Percentiles rank a stretch among this genome's conserved stretches.
Conservation (phyloP, 1,140 invertebrate species). For the Rhynchophorus ferrugineus region DNA sequence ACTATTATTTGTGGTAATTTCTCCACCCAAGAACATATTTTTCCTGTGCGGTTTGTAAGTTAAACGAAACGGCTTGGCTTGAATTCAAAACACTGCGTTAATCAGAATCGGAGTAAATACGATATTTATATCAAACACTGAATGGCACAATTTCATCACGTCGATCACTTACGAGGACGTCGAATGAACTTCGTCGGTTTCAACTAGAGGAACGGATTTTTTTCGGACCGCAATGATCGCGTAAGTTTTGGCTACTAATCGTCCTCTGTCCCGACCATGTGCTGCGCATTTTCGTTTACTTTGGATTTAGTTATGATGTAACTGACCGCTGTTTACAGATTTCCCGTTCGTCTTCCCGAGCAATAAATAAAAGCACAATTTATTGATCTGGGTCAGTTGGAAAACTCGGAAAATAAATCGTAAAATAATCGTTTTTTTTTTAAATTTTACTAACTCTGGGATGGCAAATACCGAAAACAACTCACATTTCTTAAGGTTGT, state of each 20-base stretch:
- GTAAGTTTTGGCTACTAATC: conserved; percentile 9
- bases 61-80: too few relatives aligned
- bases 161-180: too few relatives aligned
- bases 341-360: conserved; percentile 6
- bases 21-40: conserved; percentile 37
- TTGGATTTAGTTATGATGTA: conserved; percentile 21
- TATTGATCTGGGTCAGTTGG: background rate
- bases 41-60: background rate
- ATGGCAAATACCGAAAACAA: too few relatives aligned
- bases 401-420: background rate
- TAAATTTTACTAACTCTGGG: too few relatives aligned
- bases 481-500: too few relatives aligned
- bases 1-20: conserved; percentile 28
- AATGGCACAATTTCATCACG: too few relatives aligned
- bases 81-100: too few relatives aligned
- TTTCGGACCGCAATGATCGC: conserved; percentile 6
- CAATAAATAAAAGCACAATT: conserved; percentile 9
- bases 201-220: conserved; percentile 6
- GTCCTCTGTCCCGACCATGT: conserved; percentile 6
- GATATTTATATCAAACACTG: too few relatives aligned
- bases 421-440: too few relatives aligned
- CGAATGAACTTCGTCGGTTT: conserved; percentile 9
- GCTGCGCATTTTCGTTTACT: conserved; percentile 15
- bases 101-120: too few relatives aligned
- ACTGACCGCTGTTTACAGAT: conserved; percentile 9